phyloP scores from a whole-genome alignment of 2,888 invertebrate genomes.

The Drepana falcataria region DNA sequence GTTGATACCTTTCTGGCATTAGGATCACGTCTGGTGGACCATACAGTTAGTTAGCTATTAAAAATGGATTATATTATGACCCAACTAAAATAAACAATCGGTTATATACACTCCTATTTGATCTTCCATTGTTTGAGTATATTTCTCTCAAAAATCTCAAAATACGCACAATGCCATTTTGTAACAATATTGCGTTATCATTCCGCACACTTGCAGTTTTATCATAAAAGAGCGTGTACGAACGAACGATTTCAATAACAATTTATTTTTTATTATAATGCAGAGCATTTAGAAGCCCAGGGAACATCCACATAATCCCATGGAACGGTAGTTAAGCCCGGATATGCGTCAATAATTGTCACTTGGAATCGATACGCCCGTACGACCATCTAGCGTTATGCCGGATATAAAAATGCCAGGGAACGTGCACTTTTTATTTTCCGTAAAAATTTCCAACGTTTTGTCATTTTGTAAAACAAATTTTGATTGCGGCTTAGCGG shows the following conservation, averaged over 20 bases:
- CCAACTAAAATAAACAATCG: too few relatives aligned
- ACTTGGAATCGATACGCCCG: constrained; percentile 15
- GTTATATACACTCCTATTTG: too few relatives aligned
- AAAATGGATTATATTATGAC: too few relatives aligned
- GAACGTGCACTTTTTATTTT: background rate
- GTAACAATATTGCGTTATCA: constrained; percentile 9
- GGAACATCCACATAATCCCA: constrained; percentile 22
- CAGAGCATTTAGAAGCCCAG: constrained; percentile 20
- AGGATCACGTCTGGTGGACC: too few relatives aligned
- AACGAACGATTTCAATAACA: constrained; percentile 3
- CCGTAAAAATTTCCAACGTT: background rate
- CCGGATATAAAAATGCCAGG: constrained; percentile 18
- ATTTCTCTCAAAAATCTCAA: background rate
- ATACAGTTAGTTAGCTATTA: too few relatives aligned
- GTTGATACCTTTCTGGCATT: too few relatives aligned
- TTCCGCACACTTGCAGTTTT: constrained; percentile 9
- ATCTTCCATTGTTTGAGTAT: too few relatives aligned
- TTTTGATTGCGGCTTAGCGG: too few relatives aligned
- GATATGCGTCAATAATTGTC: constrained; percentile 25
- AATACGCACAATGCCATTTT: background rate
- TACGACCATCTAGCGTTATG: constrained; percentile 15
- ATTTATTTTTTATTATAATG: constrained; percentile 20
- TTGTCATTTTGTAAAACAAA: background rate
- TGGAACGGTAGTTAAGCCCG: constrained; percentile 17
- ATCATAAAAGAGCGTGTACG: background rate